phyloP scores from a whole-genome alignment of 2,797 vertebrate genomes.

The Liparis tanakae region DNA sequence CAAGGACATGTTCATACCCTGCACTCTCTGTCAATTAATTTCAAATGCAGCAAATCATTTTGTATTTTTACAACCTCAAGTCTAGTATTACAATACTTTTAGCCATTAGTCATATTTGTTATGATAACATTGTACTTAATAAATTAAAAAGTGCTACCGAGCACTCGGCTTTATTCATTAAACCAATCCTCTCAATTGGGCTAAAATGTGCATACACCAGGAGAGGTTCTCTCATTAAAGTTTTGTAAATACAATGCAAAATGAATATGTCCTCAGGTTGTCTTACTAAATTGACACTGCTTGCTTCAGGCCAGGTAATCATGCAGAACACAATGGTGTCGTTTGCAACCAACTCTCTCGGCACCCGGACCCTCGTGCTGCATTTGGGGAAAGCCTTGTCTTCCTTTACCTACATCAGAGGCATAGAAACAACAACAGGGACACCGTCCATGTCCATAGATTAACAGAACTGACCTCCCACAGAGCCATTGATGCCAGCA shows the following conservation, averaged over 20 bases:
- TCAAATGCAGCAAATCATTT: background rate
- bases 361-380: constrained; percentile 31
- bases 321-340: constrained; percentile 52
- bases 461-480: background rate
- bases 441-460: background rate
- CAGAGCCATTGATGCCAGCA: background rate
- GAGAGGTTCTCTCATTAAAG: background rate
- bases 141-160: background rate
- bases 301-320: constrained; percentile 25
- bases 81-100: too few relatives aligned
- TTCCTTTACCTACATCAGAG: background rate
- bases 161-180: background rate
- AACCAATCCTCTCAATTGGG: background rate
- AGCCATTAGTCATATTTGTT: background rate
- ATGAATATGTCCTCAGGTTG: background rate
- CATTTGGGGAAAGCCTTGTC: rapidly evolving
- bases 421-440: background rate
- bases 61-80: too few relatives aligned
- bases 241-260: background rate
- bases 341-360: background rate
- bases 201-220: background rate
- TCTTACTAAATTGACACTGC: constrained; percentile 7
- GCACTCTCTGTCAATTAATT: background rate
- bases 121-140: background rate
- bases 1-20: background rate